Evolutionary conservation across 1,140 invertebrate species (phyloP).

Genomic region (Drosophila sp.): DNA sequence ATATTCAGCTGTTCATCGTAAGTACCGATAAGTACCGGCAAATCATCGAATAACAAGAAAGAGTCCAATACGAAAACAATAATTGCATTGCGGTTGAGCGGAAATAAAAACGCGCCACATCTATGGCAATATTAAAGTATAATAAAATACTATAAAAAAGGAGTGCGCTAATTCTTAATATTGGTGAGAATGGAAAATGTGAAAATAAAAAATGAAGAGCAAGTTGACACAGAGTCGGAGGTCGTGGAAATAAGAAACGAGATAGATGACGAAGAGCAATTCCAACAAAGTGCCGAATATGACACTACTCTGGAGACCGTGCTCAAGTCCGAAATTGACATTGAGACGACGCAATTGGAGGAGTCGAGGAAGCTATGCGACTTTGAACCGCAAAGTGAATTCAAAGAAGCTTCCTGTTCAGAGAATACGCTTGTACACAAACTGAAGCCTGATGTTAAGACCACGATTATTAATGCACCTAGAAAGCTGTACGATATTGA

Average conservation of each 20-base stretch:
- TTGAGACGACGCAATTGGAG: conserved; percentile 13
- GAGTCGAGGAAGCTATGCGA: background rate
- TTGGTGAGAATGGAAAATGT: conserved; percentile 30
- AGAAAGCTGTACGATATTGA: conserved; percentile 56
- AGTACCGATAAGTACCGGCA: no score
- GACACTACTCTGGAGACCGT: background rate
- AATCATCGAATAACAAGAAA: no score
- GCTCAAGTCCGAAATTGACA: conserved; percentile 33
- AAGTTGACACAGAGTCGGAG: background rate
- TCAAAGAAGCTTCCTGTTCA: background rate
- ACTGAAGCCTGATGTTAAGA: conserved; percentile 13
- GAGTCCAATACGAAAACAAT: no score
- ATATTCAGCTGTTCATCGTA: no score
- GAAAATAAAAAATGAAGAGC: conserved; percentile 19
- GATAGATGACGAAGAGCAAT: background rate
- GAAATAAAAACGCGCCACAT: no score
- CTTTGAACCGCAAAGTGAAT: conserved; percentile 4
- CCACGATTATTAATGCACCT: background rate
- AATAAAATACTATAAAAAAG: background rate
- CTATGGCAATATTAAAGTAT: background rate
- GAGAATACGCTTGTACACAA: conserved; percentile 9
- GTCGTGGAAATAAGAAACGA: conserved; percentile 19
- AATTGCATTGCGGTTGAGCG: no score
- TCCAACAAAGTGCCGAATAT: background rate
- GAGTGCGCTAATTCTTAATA: background rate